Evolutionary conservation across 2,888 invertebrate genomes (phyloP).

Genomic region (Drosophila diplacantha): DNA sequence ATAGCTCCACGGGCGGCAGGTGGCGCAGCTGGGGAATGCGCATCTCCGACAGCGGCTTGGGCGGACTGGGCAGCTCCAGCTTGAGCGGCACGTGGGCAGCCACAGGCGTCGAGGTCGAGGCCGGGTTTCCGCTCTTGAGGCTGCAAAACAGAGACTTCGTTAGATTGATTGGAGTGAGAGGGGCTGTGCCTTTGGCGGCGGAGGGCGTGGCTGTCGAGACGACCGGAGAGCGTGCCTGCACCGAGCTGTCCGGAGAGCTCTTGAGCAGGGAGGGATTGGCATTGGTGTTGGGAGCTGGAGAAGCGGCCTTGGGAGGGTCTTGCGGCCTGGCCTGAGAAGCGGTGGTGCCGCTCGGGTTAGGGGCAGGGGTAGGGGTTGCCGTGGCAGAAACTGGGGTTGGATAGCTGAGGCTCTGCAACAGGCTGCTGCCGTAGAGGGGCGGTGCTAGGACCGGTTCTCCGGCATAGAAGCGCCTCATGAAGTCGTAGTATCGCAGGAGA

Average conservation of each 20-base stretch:
- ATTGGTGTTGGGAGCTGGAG: conserved; percentile 22
- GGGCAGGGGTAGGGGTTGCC: conserved; percentile 24
- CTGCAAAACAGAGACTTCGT: conserved; percentile 72
- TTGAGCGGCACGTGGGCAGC: conserved; percentile 48
- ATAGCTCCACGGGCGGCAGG: conserved; percentile 28
- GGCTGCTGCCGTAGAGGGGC: conserved; percentile 59
- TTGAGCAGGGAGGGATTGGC: conserved; percentile 41
- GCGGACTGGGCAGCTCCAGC: conserved; percentile 60
- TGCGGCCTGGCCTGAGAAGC: conserved; percentile 28
- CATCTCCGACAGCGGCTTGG: conserved; percentile 54
- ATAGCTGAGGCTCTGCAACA: conserved; percentile 59
- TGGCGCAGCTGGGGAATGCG: conserved; percentile 59
- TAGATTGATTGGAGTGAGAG: conserved; percentile 73
- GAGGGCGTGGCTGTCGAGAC: conserved; percentile 43
- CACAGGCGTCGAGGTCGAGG: conserved; percentile 57
- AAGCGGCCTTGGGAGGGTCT: conserved; percentile 39
- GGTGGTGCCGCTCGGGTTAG: conserved; percentile 25
- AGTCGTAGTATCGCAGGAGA: conserved; percentile 74
- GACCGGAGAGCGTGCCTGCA: conserved; percentile 51
- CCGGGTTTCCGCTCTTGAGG: conserved; percentile 52
- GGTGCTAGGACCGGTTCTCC: conserved; percentile 68
- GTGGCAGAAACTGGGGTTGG: conserved; percentile 45
- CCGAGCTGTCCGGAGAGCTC: conserved; percentile 54
- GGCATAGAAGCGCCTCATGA: conserved; percentile 74
- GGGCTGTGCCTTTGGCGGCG: conserved; percentile 36